Evolutionary conservation across 2,888 invertebrate species (phyloP), one percentile per base, ranked within the genome.

Genomic region (Masnerella sp.): DNA sequence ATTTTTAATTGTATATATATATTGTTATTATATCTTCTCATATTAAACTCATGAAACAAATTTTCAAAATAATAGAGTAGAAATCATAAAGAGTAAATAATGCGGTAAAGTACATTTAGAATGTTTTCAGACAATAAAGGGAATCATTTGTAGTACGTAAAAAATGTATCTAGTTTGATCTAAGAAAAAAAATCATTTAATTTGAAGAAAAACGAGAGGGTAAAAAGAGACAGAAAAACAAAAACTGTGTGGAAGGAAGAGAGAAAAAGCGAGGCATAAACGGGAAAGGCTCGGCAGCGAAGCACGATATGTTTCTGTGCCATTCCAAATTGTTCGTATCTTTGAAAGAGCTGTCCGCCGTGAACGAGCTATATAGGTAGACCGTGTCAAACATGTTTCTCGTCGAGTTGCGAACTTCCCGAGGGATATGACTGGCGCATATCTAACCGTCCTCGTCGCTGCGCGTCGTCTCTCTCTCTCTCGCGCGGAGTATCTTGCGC

Each of bases 371-470:
- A 56, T 73, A 73, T 73, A 67, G 67, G 61, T 67, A 67, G 72
- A 68, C 56, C 68, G 68, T 73, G 73, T 73, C 73, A 68, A 73
- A 73, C 73, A 73, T 62, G 68, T 73, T 73, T 73, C 73, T 73
- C 73, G 73, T 73, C 68, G 62, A 62, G 73, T 68, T 73, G 73
- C 73, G 58, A 68, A 73, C 73, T 67, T 68, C 73, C 73, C 73
- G 68, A 62, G 72, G 73, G 67, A 73, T 62, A 67, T 58, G 73
- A 73, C 62, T 73, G 73, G 28, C 56, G 68, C 73, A 65, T 56
- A 65, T 17, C 28, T 18, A 4, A 11, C 14, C 20, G 11, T 62
- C 58, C 61, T 67, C 45, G 36, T 70, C 56, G n/a, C 32, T 25
- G 43, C 25, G 20, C 9, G 15, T 25, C 30, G 25, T 36, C 62